Base-by-base conservation (phyloP, 2,797 vertebrate genomes). In the Coilia nasus region DNA sequence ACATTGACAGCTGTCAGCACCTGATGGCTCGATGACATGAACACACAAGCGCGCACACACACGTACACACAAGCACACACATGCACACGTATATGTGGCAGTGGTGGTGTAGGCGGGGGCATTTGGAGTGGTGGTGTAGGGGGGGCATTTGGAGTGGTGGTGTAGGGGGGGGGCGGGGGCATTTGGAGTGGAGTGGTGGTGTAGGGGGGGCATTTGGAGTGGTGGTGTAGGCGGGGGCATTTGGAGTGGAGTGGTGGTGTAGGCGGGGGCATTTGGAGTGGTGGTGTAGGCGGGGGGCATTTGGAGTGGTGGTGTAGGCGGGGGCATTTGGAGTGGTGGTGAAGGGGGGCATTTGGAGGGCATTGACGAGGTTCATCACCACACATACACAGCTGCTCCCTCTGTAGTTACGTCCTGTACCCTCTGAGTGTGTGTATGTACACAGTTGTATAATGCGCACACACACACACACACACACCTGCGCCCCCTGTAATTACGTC, bases 1-100 rank as follows among this genome's bases (percentile, higher is more conserved):
- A 62, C 82, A 85, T 11, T 50, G 81, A 83, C 54, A 67, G 71
- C 81, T 83, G 71, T 84, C 84, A 62, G 75, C 41, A 64, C 23
- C 62, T 64, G 10, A 64, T 64, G 62, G 62, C 28, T 83, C 31
- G 21, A 83, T 84, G 28, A 82, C 31, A 25, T 28, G 0, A 12
- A 28, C 10, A 25, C 62, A 64, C 23, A 28, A 23, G 14, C 23
- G 3, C 23, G 11, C 62, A 28, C 23, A 25, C 23, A 25, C 23
- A 28, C 23, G 14, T 25, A 28, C 35, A 41, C 2, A 41, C 35
- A 41, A 6, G 11, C 62, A 28, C 23, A 25, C 23, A 25, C 23
- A 28, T 10, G 14, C 23, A 28, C 35, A 41, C 2, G 5, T 5
- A 41, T 1, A 5, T 3, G 19, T 9, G 9, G 10, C 23, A 41